These are phyloP conservation scores for Tyrophagus putrescentiae DNA, from an alignment of 1,140 invertebrate species.

Conservation along the genomic window DNA sequence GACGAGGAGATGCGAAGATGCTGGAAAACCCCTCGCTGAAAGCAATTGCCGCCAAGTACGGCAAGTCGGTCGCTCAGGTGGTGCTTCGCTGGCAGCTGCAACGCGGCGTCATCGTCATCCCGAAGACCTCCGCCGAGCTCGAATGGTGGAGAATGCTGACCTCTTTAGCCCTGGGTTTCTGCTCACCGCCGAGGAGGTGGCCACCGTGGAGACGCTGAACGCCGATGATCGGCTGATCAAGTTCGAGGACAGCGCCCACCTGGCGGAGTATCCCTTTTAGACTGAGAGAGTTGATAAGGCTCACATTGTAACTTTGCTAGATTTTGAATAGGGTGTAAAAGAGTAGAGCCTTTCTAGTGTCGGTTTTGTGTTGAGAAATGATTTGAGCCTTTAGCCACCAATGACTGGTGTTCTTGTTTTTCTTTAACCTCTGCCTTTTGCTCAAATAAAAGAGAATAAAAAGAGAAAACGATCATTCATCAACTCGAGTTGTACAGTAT, in stretches of 20 bases:
- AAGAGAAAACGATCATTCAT: too few relatives aligned
- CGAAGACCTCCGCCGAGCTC: conserved; percentile 51
- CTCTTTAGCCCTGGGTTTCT: conserved; percentile 54
- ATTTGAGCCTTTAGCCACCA: too few relatives aligned
- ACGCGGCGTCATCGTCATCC: conserved; percentile 54
- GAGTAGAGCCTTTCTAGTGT: too few relatives aligned
- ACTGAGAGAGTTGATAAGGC: too few relatives aligned
- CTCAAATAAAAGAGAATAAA: too few relatives aligned
- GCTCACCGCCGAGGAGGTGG: conserved; percentile 47
- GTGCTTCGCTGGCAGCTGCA: conserved; percentile 45
- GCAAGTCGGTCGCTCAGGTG: conserved; percentile 49
- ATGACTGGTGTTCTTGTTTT: too few relatives aligned
- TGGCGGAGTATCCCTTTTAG: conserved; percentile 12
- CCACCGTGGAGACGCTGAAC: conserved; percentile 34
- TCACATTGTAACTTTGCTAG: too few relatives aligned
- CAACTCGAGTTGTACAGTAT: too few relatives aligned
- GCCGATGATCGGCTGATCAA: conserved; percentile 22
- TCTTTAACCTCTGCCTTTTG: too few relatives aligned
- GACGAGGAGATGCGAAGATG: conserved; percentile 33
- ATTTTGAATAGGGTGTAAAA: too few relatives aligned
- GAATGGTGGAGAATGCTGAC: conserved; percentile 54
- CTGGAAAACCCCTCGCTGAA: conserved; percentile 45
- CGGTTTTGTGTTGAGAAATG: too few relatives aligned
- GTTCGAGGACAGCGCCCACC: background rate
- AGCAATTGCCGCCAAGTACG: conserved; percentile 47